Evolutionary conservation across 2,888 invertebrate genomes (phyloP).

Genomic region (Macrosiphum euphorbiae): DNA sequence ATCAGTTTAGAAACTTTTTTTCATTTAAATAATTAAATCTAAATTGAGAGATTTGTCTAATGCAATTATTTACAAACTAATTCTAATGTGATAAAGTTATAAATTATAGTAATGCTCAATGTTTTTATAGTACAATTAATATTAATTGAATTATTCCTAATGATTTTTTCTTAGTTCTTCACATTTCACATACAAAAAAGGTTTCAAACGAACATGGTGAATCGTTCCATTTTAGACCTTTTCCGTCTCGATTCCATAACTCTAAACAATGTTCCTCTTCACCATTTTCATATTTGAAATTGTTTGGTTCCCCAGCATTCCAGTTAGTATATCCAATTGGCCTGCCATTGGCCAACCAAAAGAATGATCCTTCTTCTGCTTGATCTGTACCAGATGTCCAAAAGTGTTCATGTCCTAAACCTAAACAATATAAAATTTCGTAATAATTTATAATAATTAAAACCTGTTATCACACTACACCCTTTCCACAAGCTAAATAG

Average conservation of each 20-base stretch:
- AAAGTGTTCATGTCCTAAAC: constrained; percentile 90
- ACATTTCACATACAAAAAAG: constrained; percentile 86
- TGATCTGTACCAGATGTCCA: constrained; percentile 94
- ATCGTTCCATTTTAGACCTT: constrained; percentile 94
- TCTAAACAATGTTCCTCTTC: constrained; percentile 94
- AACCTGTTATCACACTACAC: background rate
- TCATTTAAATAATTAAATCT: constrained; percentile 2
- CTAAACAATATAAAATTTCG: constrained; percentile 71
- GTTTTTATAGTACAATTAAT: constrained; percentile 17
- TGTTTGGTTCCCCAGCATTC: constrained; percentile 95
- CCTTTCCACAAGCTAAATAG: background rate
- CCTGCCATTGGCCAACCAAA: constrained; percentile 93
- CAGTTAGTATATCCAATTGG: constrained; percentile 92
- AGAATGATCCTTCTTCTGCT: constrained; percentile 91
- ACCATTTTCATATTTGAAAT: constrained; percentile 93
- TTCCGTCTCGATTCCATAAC: constrained; percentile 91
- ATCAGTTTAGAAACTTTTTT: constrained; percentile 16
- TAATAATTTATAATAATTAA: background rate
- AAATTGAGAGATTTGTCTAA: constrained; percentile 20
- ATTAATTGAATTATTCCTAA: constrained; percentile 16
- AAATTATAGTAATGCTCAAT: constrained; percentile 5
- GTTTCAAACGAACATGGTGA: constrained; percentile 94
- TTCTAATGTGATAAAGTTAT: background rate
- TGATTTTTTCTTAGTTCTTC: background rate
- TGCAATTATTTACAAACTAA: constrained; percentile 46